Base-by-base conservation (phyloP, 2,797 vertebrate species). In the Mycteria americana region DNA sequence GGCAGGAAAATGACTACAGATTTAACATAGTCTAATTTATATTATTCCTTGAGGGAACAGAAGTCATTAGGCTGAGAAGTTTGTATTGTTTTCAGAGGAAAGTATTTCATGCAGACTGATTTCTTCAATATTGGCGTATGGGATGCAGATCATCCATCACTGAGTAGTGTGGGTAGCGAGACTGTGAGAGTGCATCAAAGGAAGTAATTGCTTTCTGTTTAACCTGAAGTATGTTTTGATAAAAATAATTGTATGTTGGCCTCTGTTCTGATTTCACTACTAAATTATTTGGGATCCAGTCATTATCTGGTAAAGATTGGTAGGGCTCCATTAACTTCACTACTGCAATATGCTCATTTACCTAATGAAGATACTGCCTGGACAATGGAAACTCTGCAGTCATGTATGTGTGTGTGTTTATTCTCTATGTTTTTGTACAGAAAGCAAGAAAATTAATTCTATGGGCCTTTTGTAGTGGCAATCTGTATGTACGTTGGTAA, bases 371-470 rank as follows among this genome's bases (percentile, higher is more conserved):
- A 9, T 33, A 9, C 15, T 37, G 59, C 41, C 59, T 51, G 46
- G n/a, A 16, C 54, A 69, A 3, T 9, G 43, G 76, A 41, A 68
- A 3, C 50, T 39, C 74, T 56, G 35, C 22, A n/a, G 2, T 1
- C 0, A 0, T 50, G 21, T 43, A 6, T 7, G 0, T 25, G 15
- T 11, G 18, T 18, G 14, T 8, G 28, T 50, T 65, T 63, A 4
- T 74, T 74, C 64, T 81, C 60, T 18, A 2, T 3, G 1, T 65
- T 69, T 69, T 51, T 39, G 14, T 3, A 10, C 12, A 75, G 31
- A 59, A 56, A 35, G 54, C 31, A 85, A 64, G 72, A 13, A 62
- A 72, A 72, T 4, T 4, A 22, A 22, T 18, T 46, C 22, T 2
- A 45, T 35, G 31, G 48, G 4, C 37, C 22, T 46, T 76, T 31